A percentile compares a stretch with the other conserved stretches of the same genome.
Conservation (phyloP, 2,797 vertebrate genomes). For the Syngnathus acus region DNA sequence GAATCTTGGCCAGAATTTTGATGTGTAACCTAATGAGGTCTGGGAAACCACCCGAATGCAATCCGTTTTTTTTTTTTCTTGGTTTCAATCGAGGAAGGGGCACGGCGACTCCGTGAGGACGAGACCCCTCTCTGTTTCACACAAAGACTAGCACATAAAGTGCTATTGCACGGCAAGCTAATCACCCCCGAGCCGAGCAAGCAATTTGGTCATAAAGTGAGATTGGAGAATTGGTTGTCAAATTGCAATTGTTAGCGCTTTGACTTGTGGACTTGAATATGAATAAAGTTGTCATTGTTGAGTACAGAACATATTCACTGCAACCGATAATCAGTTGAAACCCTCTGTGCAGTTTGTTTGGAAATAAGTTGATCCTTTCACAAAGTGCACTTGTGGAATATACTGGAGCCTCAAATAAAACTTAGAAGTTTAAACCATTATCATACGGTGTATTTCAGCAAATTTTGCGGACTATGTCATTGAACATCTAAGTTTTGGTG, state of each 20-base stretch:
- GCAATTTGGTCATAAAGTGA: background rate
- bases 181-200: background rate
- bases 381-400: too few species aligned
- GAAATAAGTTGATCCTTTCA: background rate
- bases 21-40: constrained; percentile 30
- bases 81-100: constrained; percentile 15
- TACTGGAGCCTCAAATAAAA: too few species aligned
- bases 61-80: constrained; percentile 14
- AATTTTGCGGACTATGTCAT: too few species aligned
- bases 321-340: background rate
- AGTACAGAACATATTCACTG: background rate
- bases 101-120: constrained; percentile 19
- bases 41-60: constrained; percentile 15
- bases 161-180: background rate
- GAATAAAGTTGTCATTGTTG: background rate
- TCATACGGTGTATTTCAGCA: too few species aligned
- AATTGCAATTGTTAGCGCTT: background rate
- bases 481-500: too few species aligned
- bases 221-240: background rate
- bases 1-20: constrained; percentile 16
- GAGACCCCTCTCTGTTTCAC: constrained; percentile 6
- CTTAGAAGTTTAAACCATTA: too few species aligned
- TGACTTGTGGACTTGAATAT: background rate
- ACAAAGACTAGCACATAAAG: constrained; percentile 1
- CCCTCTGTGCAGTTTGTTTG: background rate